phyloP scores from a whole-genome alignment of 2,888 invertebrate genomes.

The Pycnomerus fuliginosus region DNA sequence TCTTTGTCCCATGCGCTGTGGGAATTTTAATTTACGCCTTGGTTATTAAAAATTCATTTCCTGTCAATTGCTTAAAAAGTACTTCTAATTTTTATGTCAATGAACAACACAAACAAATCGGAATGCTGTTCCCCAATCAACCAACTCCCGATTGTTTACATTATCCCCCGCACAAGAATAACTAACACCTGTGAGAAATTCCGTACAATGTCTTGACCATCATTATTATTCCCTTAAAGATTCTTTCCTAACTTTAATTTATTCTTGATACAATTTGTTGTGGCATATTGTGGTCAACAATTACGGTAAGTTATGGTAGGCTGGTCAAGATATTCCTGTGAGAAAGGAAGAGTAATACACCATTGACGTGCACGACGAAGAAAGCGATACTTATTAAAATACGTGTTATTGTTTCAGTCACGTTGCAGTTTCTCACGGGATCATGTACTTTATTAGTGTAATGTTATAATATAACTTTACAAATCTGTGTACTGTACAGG shows the following conservation, averaged over 20 bases:
- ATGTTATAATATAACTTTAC: slow-evolving; percentile 37
- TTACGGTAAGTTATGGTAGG: slow-evolving; percentile 46
- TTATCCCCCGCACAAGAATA: slow-evolving; percentile 4
- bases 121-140: too few species aligned
- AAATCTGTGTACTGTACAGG: slow-evolving; percentile 31
- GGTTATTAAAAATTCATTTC: slow-evolving; percentile 38
- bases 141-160: too few species aligned
- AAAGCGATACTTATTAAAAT: slow-evolving; percentile 51
- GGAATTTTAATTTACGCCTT: slow-evolving; percentile 32
- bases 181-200: too few species aligned
- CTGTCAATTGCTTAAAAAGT: slow-evolving; percentile 33
- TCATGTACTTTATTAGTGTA: slow-evolving; percentile 45
- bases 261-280: slow-evolving; percentile 45
- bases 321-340: slow-evolving; percentile 33
- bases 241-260: slow-evolving; percentile 27
- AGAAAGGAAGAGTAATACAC: slow-evolving; percentile 7
- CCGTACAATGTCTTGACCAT: background rate
- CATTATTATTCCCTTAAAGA: slow-evolving; percentile 6
- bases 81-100: slow-evolving; percentile 17
- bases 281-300: slow-evolving; percentile 46
- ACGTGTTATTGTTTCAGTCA: slow-evolving; percentile 55
- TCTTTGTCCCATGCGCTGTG: slow-evolving; percentile 27
- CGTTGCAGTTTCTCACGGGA: slow-evolving; percentile 55
- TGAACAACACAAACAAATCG: slow-evolving; percentile 15
- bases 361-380: slow-evolving; percentile 32